Evolutionary conservation across 2,888 invertebrate genomes (phyloP).

Genomic region (Eubasilissa splendida): DNA sequence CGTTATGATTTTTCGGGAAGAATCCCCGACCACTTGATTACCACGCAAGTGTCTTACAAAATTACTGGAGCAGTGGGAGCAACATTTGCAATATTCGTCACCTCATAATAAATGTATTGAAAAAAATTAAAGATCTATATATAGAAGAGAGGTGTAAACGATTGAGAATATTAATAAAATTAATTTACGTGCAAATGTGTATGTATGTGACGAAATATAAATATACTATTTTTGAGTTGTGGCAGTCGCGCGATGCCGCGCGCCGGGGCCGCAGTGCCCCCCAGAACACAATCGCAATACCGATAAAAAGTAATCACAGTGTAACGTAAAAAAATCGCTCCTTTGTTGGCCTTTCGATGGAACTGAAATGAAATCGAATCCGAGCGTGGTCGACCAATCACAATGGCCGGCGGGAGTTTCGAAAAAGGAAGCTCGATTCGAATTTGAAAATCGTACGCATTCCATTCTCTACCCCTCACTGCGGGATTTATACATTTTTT

Average conservation of each 20-base stretch:
- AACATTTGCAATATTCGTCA: no score
- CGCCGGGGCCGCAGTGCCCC: constrained; percentile 11
- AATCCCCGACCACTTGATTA: no score
- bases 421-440: constrained; percentile 32
- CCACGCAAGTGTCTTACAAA: no score
- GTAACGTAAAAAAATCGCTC: constrained; percentile 21
- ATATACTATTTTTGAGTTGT: neutral
- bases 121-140: no score
- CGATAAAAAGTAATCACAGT: constrained; percentile 37
- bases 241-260: neutral
- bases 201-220: no score
- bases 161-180: no score
- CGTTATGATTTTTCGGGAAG: no score
- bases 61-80: no score
- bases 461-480: constrained; percentile 60
- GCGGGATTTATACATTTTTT: no score
- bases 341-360: constrained; percentile 34
- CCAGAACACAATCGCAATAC: constrained; percentile 32
- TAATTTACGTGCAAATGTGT: no score
- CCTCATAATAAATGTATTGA: no score
- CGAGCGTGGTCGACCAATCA: constrained; percentile 37
- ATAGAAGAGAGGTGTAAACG: no score
- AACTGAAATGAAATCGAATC: constrained; percentile 38
- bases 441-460: constrained; percentile 42
- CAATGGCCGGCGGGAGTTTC: constrained; percentile 36